These are phyloP conservation scores for Hemistola chrysoprasaria DNA, from an alignment of 2,888 invertebrate species.

Conservation along the genomic window DNA sequence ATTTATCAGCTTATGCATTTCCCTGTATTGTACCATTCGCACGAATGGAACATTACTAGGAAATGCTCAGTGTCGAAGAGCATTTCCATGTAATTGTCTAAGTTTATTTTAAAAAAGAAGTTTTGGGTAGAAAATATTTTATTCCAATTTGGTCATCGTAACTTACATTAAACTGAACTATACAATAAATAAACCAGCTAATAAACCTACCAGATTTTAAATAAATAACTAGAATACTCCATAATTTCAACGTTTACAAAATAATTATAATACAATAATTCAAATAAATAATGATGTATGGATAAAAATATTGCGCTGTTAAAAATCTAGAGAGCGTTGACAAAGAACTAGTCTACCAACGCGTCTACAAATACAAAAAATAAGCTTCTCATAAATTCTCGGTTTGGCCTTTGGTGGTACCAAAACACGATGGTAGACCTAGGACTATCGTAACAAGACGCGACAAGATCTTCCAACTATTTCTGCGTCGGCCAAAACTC, in stretches of 20 bases:
- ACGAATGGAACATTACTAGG: too few species aligned
- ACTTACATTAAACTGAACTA: constrained; percentile 27
- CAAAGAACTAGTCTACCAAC: constrained; percentile 31
- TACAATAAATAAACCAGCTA: constrained; percentile 19
- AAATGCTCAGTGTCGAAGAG: too few species aligned
- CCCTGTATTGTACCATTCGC: too few species aligned
- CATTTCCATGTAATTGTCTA: too few species aligned
- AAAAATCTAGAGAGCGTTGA: constrained; percentile 1
- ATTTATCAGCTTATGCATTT: too few species aligned
- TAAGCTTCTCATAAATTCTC: too few species aligned
- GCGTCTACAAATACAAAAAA: too few species aligned
- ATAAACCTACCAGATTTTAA: constrained; percentile 20
- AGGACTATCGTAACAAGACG: too few species aligned
- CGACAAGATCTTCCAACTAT: constrained; percentile 33
- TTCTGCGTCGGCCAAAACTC: constrained; percentile 75
- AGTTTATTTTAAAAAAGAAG: too few species aligned
- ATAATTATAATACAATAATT: constrained; percentile 19
- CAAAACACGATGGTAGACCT: too few species aligned
- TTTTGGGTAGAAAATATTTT: constrained; percentile 34
- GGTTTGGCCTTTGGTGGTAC: too few species aligned
- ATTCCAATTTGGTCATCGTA: constrained; percentile 42
- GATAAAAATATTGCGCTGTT: constrained; percentile 1
- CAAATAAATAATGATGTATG: constrained; percentile 12
- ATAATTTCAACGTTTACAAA: constrained; percentile 28
- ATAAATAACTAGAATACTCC: constrained; percentile 22